These are phyloP conservation scores for Drosophila flavopinicola DNA, from an alignment of 2,888 invertebrate genomes.

Conservation along the genomic window DNA sequence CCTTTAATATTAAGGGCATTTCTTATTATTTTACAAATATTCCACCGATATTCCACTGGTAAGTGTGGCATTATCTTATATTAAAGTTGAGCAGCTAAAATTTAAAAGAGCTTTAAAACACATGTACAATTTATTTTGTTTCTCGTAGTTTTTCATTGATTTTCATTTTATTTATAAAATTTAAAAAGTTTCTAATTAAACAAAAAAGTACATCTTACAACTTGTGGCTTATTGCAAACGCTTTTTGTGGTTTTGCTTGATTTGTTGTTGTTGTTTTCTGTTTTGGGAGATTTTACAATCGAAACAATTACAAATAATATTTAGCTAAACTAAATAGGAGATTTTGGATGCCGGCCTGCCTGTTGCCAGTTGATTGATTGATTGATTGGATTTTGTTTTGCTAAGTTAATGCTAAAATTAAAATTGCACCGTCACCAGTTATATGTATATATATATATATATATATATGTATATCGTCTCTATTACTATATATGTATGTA, in stretches of 20 bases:
- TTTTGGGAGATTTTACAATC: conserved; percentile 54
- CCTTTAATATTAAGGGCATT: too few species aligned
- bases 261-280: conserved; percentile 21
- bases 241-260: conserved; percentile 25
- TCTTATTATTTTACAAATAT: too few species aligned
- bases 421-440: conserved; percentile 81
- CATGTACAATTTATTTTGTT: conserved; percentile 2
- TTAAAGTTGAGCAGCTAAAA: too few species aligned
- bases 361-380: conserved; percentile 18
- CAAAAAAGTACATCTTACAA: conserved; percentile 56
- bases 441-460: conserved; percentile 50
- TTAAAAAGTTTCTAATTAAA: conserved; percentile 76
- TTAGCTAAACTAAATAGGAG: conserved; percentile 63
- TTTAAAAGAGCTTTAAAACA: not conserved
- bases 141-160: conserved; percentile 43
- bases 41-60: too few species aligned
- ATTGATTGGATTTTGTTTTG: conserved; percentile 52
- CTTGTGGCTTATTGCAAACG: conserved; percentile 54
- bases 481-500: conserved; percentile 53
- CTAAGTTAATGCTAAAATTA: conserved; percentile 71
- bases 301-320: conserved; percentile 62
- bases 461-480: conserved; percentile 24
- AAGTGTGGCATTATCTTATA: too few species aligned
- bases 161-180: conserved; percentile 73
- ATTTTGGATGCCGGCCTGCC: conserved; percentile 44